Base-by-base conservation (phyloP, 2,797 vertebrate genomes). In the Danio tinwini region DNA sequence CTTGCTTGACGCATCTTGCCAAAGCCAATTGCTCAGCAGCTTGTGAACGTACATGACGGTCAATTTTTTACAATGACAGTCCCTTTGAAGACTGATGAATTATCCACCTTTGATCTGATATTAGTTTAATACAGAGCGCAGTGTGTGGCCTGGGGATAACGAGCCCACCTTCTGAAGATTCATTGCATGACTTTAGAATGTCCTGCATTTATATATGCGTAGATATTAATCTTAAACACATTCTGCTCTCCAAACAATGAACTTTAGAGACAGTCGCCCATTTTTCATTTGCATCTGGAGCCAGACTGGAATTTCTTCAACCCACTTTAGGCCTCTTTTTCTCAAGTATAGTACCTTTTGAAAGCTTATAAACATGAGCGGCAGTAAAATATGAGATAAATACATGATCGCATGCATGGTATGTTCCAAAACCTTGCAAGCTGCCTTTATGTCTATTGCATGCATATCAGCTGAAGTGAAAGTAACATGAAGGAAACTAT, bases 1-100 rank as follows among this genome's bases (percentile, higher is more conserved):
- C 62, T 70, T 39, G 17, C 59, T 55, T 83, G 58, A 84, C 49
- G 16, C 44, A 76, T 78, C 78, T 74, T 76, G 75, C 74, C 59
- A 70, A 72, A 67, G 69, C 73, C 72, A 76, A 76, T 58, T 42
- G 12, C 67, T 81, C 58, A 76, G 62, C 42, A 73, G 63, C 64
- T 64, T 69, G 81, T 56, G 62, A 77, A 75, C 76, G 72, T 55
- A 76, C 76, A 62, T 67, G 47, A 45, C 61, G 61, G 69, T 59
- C 14, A 14, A 67, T 81, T 80, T 69, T 40, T 71, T 63, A 1
- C 45, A 19, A 58, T 58, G 52, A 68, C 59, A 71, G 44, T 74
- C 14, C 12, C 69, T 78, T 74, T 78, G 62, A 78, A 65, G 49
- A 40, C 29, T 37, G 55, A 62, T 74, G 47, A 62, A 70, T 68